Evolutionary conservation across 2,797 vertebrate species (phyloP).

Genomic region (Sebastes paucispinis): DNA sequence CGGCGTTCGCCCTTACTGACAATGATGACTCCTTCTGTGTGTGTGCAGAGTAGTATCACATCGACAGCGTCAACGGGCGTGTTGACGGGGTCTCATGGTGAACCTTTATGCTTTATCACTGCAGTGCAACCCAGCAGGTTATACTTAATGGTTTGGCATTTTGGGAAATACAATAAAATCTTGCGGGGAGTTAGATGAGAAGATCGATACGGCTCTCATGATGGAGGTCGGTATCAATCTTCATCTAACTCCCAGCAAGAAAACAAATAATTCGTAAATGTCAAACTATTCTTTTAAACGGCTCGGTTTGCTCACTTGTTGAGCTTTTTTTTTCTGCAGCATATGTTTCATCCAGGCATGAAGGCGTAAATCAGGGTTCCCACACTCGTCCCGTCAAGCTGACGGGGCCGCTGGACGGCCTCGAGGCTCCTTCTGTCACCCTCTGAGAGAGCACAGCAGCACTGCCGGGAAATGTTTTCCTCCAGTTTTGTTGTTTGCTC

Average conservation of each 20-base stretch:
- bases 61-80: not conserved
- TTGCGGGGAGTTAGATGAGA: not conserved
- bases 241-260: not conserved
- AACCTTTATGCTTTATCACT: not conserved
- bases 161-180: not conserved
- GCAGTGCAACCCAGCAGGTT: not conserved
- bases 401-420: slow-evolving; percentile 11
- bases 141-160: not conserved
- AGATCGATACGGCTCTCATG: not conserved
- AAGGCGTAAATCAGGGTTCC: slow-evolving; percentile 30
- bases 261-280: not conserved
- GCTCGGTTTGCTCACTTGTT: not conserved
- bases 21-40: not conserved
- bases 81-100: not conserved
- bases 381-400: slow-evolving; percentile 34
- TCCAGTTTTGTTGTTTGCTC: slow-evolving; percentile 40
- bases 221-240: not conserved
- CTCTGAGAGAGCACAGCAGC: slow-evolving; percentile 28
- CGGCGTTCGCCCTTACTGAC: slow-evolving; percentile 2
- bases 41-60: not conserved
- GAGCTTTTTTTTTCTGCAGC: not conserved
- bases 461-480: slow-evolving; percentile 46
- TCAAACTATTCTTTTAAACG: not conserved
- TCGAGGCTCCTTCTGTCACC: slow-evolving; percentile 39
- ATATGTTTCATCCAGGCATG: slow-evolving; percentile 15